These are phyloP conservation scores for Lucifuga dentata DNA, from an alignment of 2,113 vertebrate species.

Conservation along the genomic window DNA sequence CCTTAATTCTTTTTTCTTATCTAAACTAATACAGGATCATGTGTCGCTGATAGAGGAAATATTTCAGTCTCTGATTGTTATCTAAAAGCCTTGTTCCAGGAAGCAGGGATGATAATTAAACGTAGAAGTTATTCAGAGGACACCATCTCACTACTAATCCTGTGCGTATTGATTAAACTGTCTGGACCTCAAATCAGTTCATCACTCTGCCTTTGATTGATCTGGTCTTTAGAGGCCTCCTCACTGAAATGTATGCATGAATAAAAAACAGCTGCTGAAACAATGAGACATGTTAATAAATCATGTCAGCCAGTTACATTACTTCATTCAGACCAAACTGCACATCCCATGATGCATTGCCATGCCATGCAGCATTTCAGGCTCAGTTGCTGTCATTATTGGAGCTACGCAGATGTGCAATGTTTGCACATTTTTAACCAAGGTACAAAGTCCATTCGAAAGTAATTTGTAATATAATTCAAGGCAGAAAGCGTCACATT, in stretches of 20 bases:
- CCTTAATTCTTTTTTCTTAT: neutral
- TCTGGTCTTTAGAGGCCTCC: constrained; percentile 15
- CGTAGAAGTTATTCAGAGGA: constrained; percentile 37
- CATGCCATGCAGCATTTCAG: neutral
- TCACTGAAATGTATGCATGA: constrained; percentile 46
- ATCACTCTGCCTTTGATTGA: constrained; percentile 55
- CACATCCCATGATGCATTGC: neutral
- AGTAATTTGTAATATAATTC: constrained; percentile 6
- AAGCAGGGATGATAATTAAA: constrained; percentile 37
- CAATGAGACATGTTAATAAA: constrained; percentile 25
- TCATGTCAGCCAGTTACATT: neutral
- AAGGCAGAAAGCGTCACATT: constrained; percentile 16
- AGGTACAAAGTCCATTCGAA: neutral
- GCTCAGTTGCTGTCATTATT: neutral
- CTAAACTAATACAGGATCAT: neutral
- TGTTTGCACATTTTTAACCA: neutral
- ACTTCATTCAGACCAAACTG: neutral
- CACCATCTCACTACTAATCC: constrained; percentile 27
- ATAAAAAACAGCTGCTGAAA: constrained; percentile 44
- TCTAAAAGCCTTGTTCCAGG: constrained; percentile 15
- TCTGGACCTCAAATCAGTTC: constrained; percentile 30
- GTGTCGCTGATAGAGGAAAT: neutral
- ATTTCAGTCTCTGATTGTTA: neutral
- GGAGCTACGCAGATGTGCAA: no score
- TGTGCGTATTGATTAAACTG: constrained; percentile 61